These are phyloP conservation scores for Mayetiola destructor DNA, from an alignment of 2,888 invertebrate genomes.

Conservation along the genomic window DNA sequence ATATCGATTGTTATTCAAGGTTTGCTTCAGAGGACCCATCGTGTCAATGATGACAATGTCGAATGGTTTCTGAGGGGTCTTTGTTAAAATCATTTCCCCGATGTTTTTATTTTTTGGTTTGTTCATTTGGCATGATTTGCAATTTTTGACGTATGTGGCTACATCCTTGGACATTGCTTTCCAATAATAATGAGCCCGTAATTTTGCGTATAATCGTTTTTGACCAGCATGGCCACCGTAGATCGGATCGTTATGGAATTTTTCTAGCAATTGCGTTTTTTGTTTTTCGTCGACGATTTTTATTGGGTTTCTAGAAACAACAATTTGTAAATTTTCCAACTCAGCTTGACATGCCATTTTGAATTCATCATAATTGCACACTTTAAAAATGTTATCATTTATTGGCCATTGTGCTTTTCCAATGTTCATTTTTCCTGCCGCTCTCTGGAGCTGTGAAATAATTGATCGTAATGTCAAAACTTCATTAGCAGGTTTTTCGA, in stretches of 20 bases:
- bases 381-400: background rate
- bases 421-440: too few relatives aligned
- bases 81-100: constrained; percentile 4
- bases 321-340: background rate
- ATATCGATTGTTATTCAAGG: constrained; percentile 6
- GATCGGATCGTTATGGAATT: background rate
- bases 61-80: constrained; percentile 14
- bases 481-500: too few relatives aligned
- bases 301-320: background rate
- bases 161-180: constrained; percentile 12
- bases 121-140: constrained; percentile 2
- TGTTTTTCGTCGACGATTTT: background rate
- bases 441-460: too few relatives aligned
- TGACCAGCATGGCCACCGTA: background rate
- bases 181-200: background rate
- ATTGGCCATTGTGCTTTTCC: background rate
- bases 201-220: background rate
- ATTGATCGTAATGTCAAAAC: too few relatives aligned
- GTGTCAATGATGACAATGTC: constrained; percentile 15
- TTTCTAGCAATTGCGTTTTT: background rate
- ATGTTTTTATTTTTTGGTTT: background rate
- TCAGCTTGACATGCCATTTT: background rate
- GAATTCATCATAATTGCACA: background rate
- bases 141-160: background rate
- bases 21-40: constrained; percentile 11